Conservation (phyloP, 2,888 invertebrate species). For the Megastigmus dorsalis region DNA sequence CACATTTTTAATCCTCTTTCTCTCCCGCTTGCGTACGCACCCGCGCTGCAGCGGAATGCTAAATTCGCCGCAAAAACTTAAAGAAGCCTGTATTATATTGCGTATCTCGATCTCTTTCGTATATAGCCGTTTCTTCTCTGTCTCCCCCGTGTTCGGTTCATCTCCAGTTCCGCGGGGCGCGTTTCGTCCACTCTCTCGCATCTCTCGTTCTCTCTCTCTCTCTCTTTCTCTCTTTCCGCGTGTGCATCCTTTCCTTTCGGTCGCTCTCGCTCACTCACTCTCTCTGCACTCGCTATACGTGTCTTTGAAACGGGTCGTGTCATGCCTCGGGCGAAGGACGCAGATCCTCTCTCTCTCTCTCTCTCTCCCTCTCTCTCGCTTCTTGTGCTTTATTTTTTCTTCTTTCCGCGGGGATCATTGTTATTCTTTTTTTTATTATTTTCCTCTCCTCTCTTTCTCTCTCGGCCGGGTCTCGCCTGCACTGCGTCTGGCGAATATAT, state of each 20-base stretch:
- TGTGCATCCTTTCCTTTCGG: conserved; percentile 54
- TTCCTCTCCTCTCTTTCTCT: too few species aligned
- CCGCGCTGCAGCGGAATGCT: too few species aligned
- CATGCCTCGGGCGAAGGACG: conserved; percentile 65
- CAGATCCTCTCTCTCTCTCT: conserved; percentile 30
- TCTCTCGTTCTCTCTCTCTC: conserved; percentile 29
- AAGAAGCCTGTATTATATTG: not conserved
- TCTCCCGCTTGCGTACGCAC: conserved; percentile 19
- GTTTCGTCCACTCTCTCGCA: conserved; percentile 8
- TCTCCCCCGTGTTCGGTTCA: not conserved
- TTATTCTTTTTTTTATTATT: conserved; percentile 11
- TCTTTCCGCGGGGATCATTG: conserved; percentile 8
- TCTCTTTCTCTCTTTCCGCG: conserved; percentile 36
- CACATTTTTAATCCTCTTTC: not conserved
- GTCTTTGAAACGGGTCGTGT: conserved; percentile 72
- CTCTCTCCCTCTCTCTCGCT: conserved; percentile 15
- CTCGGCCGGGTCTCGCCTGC: not conserved
- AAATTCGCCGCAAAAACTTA: conserved; percentile 1
- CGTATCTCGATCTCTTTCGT: too few species aligned
- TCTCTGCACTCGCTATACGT: too few species aligned
- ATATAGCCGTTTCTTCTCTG: not conserved
- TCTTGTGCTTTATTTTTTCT: conserved; percentile 44
- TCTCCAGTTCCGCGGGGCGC: conserved; percentile 13
- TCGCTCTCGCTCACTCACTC: too few species aligned
- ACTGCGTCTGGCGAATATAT: conserved; percentile 38